These are phyloP conservation scores for Eupithecia vulgata DNA, from an alignment of 2,888 invertebrate species.

Conservation along the genomic window DNA sequence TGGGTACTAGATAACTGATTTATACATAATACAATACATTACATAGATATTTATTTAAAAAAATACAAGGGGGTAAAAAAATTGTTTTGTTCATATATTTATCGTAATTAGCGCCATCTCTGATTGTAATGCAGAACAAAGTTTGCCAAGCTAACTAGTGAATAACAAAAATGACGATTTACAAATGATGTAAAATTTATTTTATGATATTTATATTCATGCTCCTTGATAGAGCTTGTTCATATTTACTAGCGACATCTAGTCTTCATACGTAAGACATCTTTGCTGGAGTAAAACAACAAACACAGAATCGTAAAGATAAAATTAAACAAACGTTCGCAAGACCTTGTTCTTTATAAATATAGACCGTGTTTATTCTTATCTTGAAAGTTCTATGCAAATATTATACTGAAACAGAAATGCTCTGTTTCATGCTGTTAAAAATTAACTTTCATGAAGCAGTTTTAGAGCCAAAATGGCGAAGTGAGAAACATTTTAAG, in stretches of 20 bases:
- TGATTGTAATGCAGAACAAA: no score
- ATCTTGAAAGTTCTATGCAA: neutral
- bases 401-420: neutral
- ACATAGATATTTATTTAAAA: no score
- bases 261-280: neutral
- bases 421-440: neutral
- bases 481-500: neutral
- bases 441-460: neutral
- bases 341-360: conserved; percentile 10
- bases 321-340: conserved; percentile 1
- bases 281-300: neutral
- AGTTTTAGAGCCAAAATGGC: neutral
- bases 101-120: no score
- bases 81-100: no score
- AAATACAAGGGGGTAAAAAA: no score
- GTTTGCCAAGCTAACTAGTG: no score
- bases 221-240: neutral
- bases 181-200: neutral
- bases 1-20: no score
- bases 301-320: neutral
- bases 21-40: no score
- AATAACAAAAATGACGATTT: no score
- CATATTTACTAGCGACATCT: neutral
- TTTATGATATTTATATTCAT: neutral
- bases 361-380: conserved; percentile 1